Evolutionary conservation across 2,113 vertebrate species (phyloP).

Genomic region (Etheostoma spectabile): DNA sequence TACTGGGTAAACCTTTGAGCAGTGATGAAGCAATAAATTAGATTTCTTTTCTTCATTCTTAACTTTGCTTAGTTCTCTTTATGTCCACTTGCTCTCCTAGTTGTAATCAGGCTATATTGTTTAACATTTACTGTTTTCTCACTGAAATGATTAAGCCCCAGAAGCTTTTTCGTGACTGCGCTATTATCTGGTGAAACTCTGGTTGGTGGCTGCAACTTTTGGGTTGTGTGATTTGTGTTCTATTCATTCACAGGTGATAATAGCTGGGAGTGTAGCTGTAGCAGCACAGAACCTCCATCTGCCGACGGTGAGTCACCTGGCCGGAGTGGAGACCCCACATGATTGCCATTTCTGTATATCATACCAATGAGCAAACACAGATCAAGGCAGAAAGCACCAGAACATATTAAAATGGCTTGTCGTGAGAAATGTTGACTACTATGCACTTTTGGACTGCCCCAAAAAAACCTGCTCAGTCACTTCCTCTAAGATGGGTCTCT

Average conservation of each 20-base stretch:
- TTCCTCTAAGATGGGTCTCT: conserved; percentile 22
- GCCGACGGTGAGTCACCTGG: conserved; percentile 70
- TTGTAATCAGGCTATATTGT: not conserved
- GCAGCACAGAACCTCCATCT: conserved; percentile 79
- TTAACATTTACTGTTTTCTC: not conserved
- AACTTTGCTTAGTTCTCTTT: too few relatives aligned
- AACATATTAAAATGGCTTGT: not conserved
- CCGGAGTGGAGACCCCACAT: not conserved
- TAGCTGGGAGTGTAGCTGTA: conserved; percentile 78
- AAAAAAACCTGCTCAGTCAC: not conserved
- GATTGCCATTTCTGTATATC: not conserved
- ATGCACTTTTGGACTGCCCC: not conserved
- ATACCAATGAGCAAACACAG: not conserved
- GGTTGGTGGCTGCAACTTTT: not conserved
- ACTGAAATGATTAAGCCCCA: not conserved
- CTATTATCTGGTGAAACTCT: not conserved
- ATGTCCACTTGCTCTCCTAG: not conserved
- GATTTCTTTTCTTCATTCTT: too few relatives aligned
- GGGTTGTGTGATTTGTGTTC: not conserved
- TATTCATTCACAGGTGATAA: conserved; percentile 61
- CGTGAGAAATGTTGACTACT: not conserved
- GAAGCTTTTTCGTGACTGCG: not conserved
- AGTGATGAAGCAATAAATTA: too few relatives aligned
- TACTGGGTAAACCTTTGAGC: too few relatives aligned
- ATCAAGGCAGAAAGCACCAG: not conserved